Percentiles rank a stretch among this genome's conserved stretches.
phyloP scores from a whole-genome alignment of 2,113 vertebrate species.

The Tupaia chinensis region DNA sequence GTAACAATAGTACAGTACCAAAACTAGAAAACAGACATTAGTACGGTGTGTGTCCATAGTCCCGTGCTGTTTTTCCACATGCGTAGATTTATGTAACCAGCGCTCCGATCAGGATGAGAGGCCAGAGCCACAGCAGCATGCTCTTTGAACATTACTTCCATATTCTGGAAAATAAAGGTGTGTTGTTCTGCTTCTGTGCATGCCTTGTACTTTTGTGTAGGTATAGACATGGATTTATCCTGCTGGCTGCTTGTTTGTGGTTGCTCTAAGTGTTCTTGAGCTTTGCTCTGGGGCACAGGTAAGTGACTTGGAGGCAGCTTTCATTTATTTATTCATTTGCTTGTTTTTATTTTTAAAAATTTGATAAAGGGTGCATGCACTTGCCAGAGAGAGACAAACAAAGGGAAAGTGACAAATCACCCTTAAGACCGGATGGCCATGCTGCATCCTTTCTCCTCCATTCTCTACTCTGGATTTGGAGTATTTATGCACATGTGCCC shows the following conservation, averaged over 20 bases:
- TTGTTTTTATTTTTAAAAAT: too few relatives aligned
- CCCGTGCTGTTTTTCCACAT: background rate
- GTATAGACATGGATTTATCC: background rate
- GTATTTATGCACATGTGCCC: too few relatives aligned
- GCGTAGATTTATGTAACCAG: background rate
- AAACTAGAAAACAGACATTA: background rate
- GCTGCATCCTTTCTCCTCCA: too few relatives aligned
- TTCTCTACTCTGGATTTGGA: too few relatives aligned
- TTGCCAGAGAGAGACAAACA: too few relatives aligned
- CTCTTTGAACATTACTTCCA: background rate
- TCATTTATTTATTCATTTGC: too few relatives aligned
- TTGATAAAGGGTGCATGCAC: too few relatives aligned
- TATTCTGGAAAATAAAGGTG: background rate
- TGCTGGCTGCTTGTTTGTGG: background rate
- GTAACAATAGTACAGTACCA: background rate
- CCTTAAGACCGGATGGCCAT: too few relatives aligned
- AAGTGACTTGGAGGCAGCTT: constrained; percentile 3
- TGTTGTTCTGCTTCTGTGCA: background rate
- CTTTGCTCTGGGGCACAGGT: background rate
- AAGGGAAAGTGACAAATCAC: too few relatives aligned
- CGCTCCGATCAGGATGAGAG: background rate
- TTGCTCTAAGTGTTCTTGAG: background rate
- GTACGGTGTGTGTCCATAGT: background rate
- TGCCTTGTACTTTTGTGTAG: background rate
- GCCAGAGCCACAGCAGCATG: background rate